These are phyloP conservation scores for Hypena proboscidalis DNA, from an alignment of 2,888 invertebrate species.

Conservation along the genomic window DNA sequence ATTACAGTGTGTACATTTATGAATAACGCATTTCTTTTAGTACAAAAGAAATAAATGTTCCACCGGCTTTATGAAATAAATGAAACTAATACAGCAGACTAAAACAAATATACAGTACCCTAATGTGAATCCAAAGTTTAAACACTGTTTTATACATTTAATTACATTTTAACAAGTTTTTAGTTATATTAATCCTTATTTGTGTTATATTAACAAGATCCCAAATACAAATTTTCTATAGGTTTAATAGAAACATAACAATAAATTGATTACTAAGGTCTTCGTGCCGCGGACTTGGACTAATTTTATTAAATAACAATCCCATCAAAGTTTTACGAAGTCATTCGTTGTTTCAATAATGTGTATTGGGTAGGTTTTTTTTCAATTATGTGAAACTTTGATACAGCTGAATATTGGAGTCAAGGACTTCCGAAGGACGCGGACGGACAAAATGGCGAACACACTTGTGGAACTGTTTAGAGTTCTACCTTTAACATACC, in stretches of 20 bases:
- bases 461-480: neutral
- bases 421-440: conserved; percentile 47
- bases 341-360: conserved; percentile 16
- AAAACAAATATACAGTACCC: too few species aligned
- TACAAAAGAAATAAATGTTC: conserved; percentile 4
- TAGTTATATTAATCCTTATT: too few species aligned
- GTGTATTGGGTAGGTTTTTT: conserved; percentile 3
- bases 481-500: too few species aligned
- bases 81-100: neutral
- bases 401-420: conserved; percentile 33
- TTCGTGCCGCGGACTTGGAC: conserved; percentile 5
- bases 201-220: too few species aligned
- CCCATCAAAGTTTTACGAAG: conserved; percentile 12
- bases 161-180: too few species aligned
- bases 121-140: too few species aligned
- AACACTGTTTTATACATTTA: too few species aligned
- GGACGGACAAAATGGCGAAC: conserved; percentile 34
- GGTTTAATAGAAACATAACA: too few species aligned
- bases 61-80: conserved; percentile 1
- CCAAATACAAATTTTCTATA: too few species aligned
- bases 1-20: conserved; percentile 3
- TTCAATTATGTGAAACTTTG: conserved; percentile 20
- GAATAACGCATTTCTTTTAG: conserved; percentile 12
- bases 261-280: conserved; percentile 16
- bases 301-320: conserved; percentile 26